Percentiles rank a stretch among this genome's conserved stretches.
phyloP scores from a whole-genome alignment of 2,797 vertebrate species.

The Knipowitschia caucasica region DNA sequence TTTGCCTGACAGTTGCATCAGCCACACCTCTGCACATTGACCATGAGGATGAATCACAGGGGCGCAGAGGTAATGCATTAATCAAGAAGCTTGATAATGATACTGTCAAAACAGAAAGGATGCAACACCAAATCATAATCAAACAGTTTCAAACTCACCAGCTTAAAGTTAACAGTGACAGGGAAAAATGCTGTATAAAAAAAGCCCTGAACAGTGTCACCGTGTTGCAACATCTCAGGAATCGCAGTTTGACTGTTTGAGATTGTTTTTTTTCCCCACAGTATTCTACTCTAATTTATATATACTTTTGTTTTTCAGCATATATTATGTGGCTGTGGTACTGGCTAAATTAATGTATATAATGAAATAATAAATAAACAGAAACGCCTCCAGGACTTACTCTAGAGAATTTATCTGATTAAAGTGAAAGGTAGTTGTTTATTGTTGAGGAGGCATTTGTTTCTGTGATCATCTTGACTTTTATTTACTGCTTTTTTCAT shows the following conservation, averaged over 20 bases:
- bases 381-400: no score
- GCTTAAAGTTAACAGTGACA: neutral
- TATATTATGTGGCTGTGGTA: no score
- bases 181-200: constrained; percentile 1
- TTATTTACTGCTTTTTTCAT: no score
- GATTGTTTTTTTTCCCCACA: neutral
- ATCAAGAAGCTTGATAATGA: constrained; percentile 20
- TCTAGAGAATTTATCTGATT: no score
- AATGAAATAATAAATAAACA: no score
- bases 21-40: constrained; percentile 22
- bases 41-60: constrained; percentile 25
- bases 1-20: constrained; percentile 3
- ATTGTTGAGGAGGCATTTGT: no score
- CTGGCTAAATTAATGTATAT: no score
- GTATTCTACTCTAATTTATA: neutral
- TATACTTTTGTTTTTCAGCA: constrained; percentile 10
- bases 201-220: neutral
- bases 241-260: neutral
- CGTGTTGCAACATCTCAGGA: neutral
- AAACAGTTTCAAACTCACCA: constrained; percentile 11
- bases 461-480: no score
- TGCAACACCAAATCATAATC: constrained; percentile 26
- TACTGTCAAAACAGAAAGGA: constrained; percentile 33
- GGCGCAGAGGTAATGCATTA: constrained; percentile 23
- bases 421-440: no score